Conservation (phyloP, 2,888 invertebrate genomes). For the Orgyia antiqua region DNA sequence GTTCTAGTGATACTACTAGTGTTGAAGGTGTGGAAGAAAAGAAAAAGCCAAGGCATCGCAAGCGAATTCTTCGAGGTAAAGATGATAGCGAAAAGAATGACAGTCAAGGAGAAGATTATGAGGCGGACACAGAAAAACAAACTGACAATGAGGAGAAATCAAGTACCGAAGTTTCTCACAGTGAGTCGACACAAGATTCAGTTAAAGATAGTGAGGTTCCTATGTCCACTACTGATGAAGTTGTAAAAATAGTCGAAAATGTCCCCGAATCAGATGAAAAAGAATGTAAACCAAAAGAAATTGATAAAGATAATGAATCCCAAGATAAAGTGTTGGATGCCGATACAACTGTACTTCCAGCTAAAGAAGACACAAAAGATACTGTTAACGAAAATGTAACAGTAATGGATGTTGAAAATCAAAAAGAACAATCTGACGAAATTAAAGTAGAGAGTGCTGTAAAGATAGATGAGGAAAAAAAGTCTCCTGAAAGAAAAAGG, state of each 20-base stretch:
- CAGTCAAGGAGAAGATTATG: constrained; percentile 48
- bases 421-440: constrained; percentile 18
- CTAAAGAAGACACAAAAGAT: constrained; percentile 44
- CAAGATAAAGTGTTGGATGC: constrained; percentile 34
- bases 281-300: constrained; percentile 18
- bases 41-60: constrained; percentile 60
- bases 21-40: constrained; percentile 65
- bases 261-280: constrained; percentile 21
- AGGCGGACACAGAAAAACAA: constrained; percentile 23
- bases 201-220: constrained; percentile 15
- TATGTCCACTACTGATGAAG: constrained; percentile 56
- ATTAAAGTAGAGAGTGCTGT: constrained; percentile 10
- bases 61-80: constrained; percentile 49
- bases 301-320: constrained; percentile 16
- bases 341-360: constrained; percentile 53
- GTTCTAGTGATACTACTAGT: constrained; percentile 68
- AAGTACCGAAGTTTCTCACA: constrained; percentile 39
- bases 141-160: constrained; percentile 21
- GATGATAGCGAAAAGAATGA: constrained; percentile 55
- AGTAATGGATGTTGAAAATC: constrained; percentile 11
- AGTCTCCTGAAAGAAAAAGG: constrained; percentile 29
- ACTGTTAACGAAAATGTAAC: constrained; percentile 22
- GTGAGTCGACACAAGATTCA: constrained; percentile 26
- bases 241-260: constrained; percentile 24
- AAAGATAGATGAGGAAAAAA: constrained; percentile 18